Evolutionary conservation across 2,113 vertebrate species (phyloP), one percentile per base, ranked within the genome.

Genomic region (Oreochromis niloticus): DNA sequence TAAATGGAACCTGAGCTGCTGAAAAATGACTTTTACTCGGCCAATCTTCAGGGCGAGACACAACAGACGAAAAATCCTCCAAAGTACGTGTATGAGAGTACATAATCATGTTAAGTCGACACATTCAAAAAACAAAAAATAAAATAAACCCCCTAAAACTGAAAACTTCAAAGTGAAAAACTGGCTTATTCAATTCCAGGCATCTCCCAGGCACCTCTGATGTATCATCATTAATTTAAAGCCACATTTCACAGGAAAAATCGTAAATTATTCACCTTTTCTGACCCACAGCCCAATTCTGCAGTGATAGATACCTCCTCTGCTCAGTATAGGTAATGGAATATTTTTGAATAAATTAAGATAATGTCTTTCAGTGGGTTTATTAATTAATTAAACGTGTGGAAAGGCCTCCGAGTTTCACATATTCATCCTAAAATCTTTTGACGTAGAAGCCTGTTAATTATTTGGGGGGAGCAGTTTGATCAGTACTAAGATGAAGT

Each of bases 161-260:
- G 34, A 16, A 75, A 63, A 73, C 56, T 46, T 87, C 22, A 46
- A 39, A 55, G 48, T 56, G 63, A 54, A 61, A 63, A 66, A 32
- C 14, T 32, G 48, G 24, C 39, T 56, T n/a, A 46, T 66, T 84
- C 30, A 46, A 22, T 85, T 82, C 55, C 86, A 87, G 73, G 6
- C 19, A 1, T 80, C 59, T 89, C 54, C 16, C 22, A 14, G 56
- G 36, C 4, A 2, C 52, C 46, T 88, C 63, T 90, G 71, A 82
- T 81, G 55, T 55, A 52, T 78, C 36, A 78, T 91, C 59, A 90
- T 66, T 89, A 19, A 91, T 93, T 89, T 30, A 90, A 88, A 81
- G 50, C 5, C 81, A 39, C 36, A 83, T 79, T 84, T 90, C 75
- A 86, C 22, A 73, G 71, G 39, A 78, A 66, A 81, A 82, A 56